A percentile compares a stretch with the other conserved stretches of the same genome.
These are phyloP conservation scores for Cataglyphis livida DNA, from an alignment of 2,888 invertebrate species.

Conservation along the genomic window DNA sequence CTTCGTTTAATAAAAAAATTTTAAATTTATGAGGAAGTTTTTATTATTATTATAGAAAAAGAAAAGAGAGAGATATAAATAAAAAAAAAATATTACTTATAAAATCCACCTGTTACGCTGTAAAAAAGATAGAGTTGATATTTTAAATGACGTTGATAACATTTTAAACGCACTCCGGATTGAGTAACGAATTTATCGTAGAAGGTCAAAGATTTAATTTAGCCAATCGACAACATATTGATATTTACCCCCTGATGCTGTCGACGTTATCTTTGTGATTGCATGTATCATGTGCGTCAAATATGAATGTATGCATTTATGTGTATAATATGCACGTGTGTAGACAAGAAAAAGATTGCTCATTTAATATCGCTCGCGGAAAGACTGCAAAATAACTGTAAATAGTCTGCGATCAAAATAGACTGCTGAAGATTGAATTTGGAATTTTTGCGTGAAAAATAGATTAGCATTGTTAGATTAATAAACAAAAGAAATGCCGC, in stretches of 20 bases:
- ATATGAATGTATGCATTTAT: not conserved
- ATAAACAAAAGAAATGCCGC: not conserved
- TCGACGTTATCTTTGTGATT: conserved; percentile 20
- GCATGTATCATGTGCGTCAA: conserved; percentile 4
- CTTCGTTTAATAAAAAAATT: not conserved
- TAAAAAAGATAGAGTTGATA: not conserved
- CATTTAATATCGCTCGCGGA: not conserved
- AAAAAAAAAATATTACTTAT: not conserved
- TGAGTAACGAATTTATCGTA: conserved; percentile 39
- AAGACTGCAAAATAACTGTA: not conserved
- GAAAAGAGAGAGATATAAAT: not conserved
- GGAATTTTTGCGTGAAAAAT: not conserved
- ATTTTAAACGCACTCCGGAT: conserved; percentile 28
- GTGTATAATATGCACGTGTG: not conserved
- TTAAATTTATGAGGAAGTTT: not conserved
- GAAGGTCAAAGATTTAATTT: conserved; percentile 50
- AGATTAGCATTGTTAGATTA: not conserved
- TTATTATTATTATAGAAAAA: not conserved
- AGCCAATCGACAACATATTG: conserved; percentile 45
- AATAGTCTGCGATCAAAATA: not conserved
- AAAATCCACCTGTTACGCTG: not conserved
- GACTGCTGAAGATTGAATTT: not conserved
- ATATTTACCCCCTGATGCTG: conserved; percentile 33
- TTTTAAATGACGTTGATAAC: not conserved
- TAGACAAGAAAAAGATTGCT: not conserved